phyloP scores from a whole-genome alignment of 2,888 invertebrate species.

The Rhimphoctona megacephalus region DNA sequence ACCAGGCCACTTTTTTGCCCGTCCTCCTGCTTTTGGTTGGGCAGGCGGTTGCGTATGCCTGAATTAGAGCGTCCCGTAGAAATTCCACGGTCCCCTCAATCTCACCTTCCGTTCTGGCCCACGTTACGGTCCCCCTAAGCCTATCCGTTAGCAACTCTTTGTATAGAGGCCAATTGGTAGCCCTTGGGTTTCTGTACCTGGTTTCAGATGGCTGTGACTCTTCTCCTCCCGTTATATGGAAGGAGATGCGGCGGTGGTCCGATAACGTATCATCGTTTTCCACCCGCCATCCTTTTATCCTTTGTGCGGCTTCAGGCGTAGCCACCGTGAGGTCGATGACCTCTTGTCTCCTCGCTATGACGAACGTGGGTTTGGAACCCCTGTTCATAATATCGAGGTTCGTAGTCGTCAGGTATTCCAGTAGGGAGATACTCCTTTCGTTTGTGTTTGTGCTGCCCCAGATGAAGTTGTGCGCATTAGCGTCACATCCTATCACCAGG shows the following conservation, averaged over 20 bases:
- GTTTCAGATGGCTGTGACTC: neutral
- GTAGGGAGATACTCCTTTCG: constrained; percentile 28
- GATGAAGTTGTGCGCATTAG: constrained; percentile 42
- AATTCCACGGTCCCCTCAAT: neutral
- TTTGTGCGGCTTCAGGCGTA: neutral
- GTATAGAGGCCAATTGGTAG: constrained; percentile 47
- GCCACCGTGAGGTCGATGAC: constrained; percentile 47
- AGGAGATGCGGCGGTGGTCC: constrained; percentile 37
- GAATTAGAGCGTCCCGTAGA: constrained; percentile 1
- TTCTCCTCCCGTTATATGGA: neutral
- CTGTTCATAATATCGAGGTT: constrained; percentile 46
- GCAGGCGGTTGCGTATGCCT: constrained; percentile 53
- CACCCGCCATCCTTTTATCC: constrained; percentile 43
- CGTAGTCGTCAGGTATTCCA: constrained; percentile 30
- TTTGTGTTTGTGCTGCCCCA: constrained; percentile 49
- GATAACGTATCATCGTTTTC: constrained; percentile 45
- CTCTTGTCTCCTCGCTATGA: constrained; percentile 28
- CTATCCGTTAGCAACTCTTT: neutral
- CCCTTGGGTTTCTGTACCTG: constrained; percentile 43
- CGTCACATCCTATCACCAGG: constrained; percentile 44
- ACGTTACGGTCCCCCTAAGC: neutral
- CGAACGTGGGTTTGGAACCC: constrained; percentile 55
- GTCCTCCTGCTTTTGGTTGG: neutral
- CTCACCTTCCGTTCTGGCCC: neutral
- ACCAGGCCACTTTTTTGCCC: constrained; percentile 43